Percentiles rank a stretch among this genome's conserved stretches.
phyloP scores from a whole-genome alignment of 2,888 invertebrate species.

The Ariolimax columbianus region DNA sequence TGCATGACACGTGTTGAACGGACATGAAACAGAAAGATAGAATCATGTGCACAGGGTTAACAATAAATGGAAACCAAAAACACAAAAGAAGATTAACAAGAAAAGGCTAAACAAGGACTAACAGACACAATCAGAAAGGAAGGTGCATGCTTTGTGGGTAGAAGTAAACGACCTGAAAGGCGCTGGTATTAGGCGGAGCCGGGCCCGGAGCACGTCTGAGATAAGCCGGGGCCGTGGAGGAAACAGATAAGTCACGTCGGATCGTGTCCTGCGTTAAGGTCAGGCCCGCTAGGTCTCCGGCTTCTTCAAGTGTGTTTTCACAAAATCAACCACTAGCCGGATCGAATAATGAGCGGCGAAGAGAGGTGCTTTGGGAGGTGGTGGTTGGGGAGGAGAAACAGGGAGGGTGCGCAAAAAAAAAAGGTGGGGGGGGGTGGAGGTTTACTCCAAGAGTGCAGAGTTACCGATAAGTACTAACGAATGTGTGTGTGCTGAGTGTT shows the following conservation, averaged over 20 bases:
- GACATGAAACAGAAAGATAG: no score
- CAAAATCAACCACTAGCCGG: constrained; percentile 16
- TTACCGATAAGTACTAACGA: no score
- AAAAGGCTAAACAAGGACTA: neutral
- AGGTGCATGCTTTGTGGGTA: neutral
- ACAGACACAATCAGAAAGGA: neutral
- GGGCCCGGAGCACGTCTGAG: neutral
- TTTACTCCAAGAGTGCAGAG: no score
- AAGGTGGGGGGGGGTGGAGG: no score
- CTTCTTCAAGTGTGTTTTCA: neutral
- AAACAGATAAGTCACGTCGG: constrained; percentile 38
- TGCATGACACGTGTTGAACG: no score
- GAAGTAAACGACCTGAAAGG: constrained; percentile 15
- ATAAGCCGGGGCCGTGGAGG: neutral
- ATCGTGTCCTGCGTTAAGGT: constrained; percentile 26
- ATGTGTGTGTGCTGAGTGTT: no score
- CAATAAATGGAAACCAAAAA: no score
- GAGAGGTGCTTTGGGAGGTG: neutral
- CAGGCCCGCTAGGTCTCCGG: neutral
- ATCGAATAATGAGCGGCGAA: neutral
- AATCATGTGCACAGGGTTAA: no score
- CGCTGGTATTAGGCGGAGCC: constrained; percentile 15
- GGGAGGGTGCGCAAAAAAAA: neutral
- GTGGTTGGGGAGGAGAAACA: neutral
- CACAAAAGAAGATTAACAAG: no score